Conservation (phyloP, 2,888 invertebrate genomes). For the Hylaea fasciaria region DNA sequence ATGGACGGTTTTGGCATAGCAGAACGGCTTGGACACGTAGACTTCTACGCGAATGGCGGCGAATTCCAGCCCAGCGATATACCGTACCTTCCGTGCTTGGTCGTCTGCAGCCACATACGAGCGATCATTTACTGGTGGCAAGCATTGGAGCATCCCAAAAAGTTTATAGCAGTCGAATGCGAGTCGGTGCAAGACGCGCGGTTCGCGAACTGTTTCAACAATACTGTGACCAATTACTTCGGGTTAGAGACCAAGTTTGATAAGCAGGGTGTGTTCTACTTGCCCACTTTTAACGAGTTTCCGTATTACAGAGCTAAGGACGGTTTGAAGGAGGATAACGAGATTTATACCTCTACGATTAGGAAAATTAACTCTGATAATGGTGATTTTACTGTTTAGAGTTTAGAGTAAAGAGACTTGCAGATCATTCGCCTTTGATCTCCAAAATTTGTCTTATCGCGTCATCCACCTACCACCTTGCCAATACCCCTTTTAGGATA, state of each 20-base stretch:
- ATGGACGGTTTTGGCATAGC: constrained; percentile 80
- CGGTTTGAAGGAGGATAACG: constrained; percentile 68
- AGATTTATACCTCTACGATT: constrained; percentile 62
- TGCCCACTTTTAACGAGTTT: constrained; percentile 70
- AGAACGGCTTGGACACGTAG: constrained; percentile 70
- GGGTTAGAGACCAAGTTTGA: constrained; percentile 68
- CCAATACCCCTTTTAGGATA: no score
- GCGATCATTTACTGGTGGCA: constrained; percentile 75
- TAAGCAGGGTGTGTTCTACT: constrained; percentile 68
- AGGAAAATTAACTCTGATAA: constrained; percentile 65
- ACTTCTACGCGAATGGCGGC: constrained; percentile 76
- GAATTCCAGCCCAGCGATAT: constrained; percentile 75
- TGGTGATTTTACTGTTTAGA: constrained; percentile 51
- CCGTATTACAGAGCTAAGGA: constrained; percentile 72
- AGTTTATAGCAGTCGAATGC: constrained; percentile 70
- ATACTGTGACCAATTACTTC: constrained; percentile 61
- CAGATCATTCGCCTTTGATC: no score
- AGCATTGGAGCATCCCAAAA: constrained; percentile 72
- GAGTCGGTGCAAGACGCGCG: constrained; percentile 71
- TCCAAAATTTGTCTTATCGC: no score
- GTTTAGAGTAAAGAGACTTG: no score
- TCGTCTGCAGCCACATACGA: constrained; percentile 70
- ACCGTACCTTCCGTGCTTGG: constrained; percentile 67
- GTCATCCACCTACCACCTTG: no score
- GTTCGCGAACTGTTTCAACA: constrained; percentile 69